Percentiles rank a stretch among this genome's conserved stretches.
Conservation (phyloP, 2,888 invertebrate species). For the Tenthredo mesomela region DNA sequence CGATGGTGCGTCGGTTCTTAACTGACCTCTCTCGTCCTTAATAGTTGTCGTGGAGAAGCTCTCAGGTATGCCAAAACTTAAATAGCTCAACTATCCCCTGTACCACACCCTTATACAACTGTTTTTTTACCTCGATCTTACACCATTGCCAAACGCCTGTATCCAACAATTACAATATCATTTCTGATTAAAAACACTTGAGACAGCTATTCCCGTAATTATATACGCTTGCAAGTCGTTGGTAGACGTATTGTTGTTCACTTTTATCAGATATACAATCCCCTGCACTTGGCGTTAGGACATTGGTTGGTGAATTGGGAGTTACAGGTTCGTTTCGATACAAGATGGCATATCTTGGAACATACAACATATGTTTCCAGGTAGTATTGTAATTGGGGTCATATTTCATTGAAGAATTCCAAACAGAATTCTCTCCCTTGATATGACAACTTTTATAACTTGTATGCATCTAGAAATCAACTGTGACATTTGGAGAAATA, state of each 20-base stretch:
- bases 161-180: background rate
- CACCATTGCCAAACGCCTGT: slow-evolving; percentile 26
- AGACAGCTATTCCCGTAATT: slow-evolving; percentile 2
- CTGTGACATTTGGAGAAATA: background rate
- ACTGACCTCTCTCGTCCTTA: slow-evolving; percentile 74
- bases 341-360: background rate
- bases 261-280: background rate
- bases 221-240: slow-evolving; percentile 15
- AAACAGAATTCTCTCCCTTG: background rate
- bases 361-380: background rate
- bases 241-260: slow-evolving; percentile 6
- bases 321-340: background rate
- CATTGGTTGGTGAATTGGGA: slow-evolving; percentile 14
- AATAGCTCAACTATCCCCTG: slow-evolving; percentile 32
- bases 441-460: background rate
- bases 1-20: slow-evolving; percentile 69
- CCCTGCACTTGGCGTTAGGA: background rate
- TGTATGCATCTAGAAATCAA: background rate
- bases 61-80: slow-evolving; percentile 70
- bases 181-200: background rate
- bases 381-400: background rate
- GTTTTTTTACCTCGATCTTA: background rate
- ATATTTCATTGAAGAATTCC: background rate
- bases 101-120: background rate
- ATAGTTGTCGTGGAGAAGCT: slow-evolving; percentile 73